Base-by-base conservation (phyloP, 2,888 invertebrate species). In the Melitaea athalia region DNA sequence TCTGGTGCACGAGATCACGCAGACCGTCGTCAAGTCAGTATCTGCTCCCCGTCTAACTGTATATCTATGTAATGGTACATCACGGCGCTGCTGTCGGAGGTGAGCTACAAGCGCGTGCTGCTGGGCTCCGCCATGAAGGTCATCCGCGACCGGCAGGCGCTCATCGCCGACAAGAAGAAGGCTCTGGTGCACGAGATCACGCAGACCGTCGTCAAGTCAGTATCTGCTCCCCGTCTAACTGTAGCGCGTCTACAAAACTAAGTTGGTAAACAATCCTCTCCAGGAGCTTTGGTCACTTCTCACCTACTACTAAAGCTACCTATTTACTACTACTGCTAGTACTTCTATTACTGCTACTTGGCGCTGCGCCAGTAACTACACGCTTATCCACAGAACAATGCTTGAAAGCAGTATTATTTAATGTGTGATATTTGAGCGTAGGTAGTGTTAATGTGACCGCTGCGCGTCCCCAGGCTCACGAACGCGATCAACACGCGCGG, bases 141-240 rank as follows among this genome's bases (percentile, higher is more conserved):
- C 47, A 97, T 98, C 82, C 96, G 96, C 80, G 97, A 97, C 88
- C 93, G 97, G 17, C 97, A 97, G 87, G 94, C 95, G 78, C 94
- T 97, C 80, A 98, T 98, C 84, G 94, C 95, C 69, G 96, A 97
- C 81, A 97, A 97, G 87, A 98, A 98, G 88, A 96, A 96, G 85
- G 95, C 95, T 78, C 93, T 98, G 60, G 96, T 96, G 71, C 96
- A 96, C 84, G 97, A 98, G 87, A 97, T 98, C 81, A 97, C 97
- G 72, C 95, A 96, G 84, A 95, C 97, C 89, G 97, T 97, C 75
- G 96, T 97, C 75, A 97, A 96, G 95, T 96, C 81, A 94, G 95
- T 93, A 3, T 11, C 43, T n/a, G 43, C 43, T 3, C 43, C 43
- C 10, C 43, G 43, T 33, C n/a, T n/a, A n/a, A n/a, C n/a, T n/a